phyloP scores from a whole-genome alignment of 2,113 vertebrate genomes.

The Clarias batrachus region DNA sequence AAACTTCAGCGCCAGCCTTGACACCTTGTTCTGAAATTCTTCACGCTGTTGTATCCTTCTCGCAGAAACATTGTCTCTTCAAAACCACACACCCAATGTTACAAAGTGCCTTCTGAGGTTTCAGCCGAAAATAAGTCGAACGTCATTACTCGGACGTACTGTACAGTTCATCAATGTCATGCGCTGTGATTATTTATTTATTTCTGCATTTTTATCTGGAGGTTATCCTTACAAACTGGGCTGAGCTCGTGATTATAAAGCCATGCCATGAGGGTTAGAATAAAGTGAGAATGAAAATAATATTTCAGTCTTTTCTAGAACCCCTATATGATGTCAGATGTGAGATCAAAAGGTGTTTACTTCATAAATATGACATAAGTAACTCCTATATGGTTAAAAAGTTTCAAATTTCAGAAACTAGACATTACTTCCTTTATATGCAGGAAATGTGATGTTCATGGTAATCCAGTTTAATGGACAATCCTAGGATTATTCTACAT shows the following conservation, averaged over 20 bases:
- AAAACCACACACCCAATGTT: not conserved
- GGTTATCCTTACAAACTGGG: not conserved
- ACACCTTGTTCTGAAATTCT: constrained; percentile 32
- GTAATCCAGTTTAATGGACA: not conserved
- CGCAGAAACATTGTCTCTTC: constrained; percentile 12
- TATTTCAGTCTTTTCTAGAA: not conserved
- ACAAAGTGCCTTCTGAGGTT: not conserved
- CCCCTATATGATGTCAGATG: not conserved
- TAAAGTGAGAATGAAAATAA: not conserved
- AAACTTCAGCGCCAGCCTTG: not conserved
- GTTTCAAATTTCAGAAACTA: too few species aligned
- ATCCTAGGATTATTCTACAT: not conserved
- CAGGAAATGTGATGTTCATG: not conserved
- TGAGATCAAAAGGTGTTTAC: not conserved
- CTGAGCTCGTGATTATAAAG: not conserved
- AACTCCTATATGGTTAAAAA: too few species aligned
- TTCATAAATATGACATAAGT: not conserved
- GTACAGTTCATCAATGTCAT: not conserved
- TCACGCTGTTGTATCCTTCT: not conserved
- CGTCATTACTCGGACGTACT: not conserved
- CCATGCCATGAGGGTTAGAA: not conserved
- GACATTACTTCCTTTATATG: not conserved
- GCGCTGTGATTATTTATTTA: not conserved
- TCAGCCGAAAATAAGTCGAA: not conserved
- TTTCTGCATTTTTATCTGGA: not conserved